Percentiles rank a stretch among this genome's conserved stretches.
Evolutionary conservation across 2,113 vertebrate species (phyloP).

Genomic region (Oncorhynchus masou): DNA sequence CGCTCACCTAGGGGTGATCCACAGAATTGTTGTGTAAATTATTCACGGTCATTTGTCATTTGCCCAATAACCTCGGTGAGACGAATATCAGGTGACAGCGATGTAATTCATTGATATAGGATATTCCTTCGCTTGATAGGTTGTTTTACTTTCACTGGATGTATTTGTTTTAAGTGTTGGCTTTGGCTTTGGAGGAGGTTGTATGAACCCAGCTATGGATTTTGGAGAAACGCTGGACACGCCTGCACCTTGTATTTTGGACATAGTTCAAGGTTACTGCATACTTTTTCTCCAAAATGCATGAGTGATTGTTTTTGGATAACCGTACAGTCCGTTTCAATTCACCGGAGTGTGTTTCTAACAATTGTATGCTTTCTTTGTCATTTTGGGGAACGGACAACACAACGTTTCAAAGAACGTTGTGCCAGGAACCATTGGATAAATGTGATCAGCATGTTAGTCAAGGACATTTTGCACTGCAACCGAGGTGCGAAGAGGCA

Average conservation of each 20-base stretch:
- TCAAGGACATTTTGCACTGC: conserved; percentile 43
- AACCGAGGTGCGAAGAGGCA: not conserved
- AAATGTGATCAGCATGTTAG: conserved; percentile 36
- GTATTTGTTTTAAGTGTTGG: not conserved
- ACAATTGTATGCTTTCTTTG: not conserved
- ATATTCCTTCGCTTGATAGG: not conserved
- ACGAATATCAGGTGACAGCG: not conserved
- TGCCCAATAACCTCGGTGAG: not conserved
- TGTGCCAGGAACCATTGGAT: not conserved
- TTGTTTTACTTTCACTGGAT: not conserved
- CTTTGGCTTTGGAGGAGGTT: too few relatives aligned
- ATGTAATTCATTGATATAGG: not conserved
- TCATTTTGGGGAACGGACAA: not conserved
- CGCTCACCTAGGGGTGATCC: conserved; percentile 13
- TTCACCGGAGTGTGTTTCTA: conserved; percentile 10
- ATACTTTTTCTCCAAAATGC: not conserved
- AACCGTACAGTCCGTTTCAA: not conserved
- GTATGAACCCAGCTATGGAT: not conserved
- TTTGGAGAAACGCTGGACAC: not conserved
- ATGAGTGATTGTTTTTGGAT: not conserved
- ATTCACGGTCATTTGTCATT: not conserved
- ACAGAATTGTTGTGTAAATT: not conserved
- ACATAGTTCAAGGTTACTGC: conserved; percentile 35
- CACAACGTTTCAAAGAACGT: conserved; percentile 5
- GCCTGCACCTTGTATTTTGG: conserved; percentile 6